These are phyloP conservation scores for Papilio aristodemus DNA, from an alignment of 1,140 invertebrate species.

Conservation along the genomic window DNA sequence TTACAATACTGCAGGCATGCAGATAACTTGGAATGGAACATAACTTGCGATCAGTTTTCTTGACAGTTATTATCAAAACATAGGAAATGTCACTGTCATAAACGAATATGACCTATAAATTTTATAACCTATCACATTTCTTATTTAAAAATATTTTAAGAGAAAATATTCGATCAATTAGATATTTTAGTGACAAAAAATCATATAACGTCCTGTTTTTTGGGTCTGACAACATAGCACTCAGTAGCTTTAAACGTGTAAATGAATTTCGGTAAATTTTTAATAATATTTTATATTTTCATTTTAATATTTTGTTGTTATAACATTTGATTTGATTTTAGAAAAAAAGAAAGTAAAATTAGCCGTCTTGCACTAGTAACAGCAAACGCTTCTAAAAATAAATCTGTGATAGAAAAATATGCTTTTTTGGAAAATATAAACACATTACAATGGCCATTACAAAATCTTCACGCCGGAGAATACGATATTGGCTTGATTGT, in stretches of 20 bases:
- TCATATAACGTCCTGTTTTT: conserved; percentile 70
- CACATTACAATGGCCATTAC: conserved; percentile 63
- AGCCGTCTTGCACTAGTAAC: conserved; percentile 61
- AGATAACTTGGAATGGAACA: conserved; percentile 2
- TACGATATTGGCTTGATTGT: conserved; percentile 73
- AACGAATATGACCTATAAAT: conserved; percentile 49
- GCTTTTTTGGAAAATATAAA: conserved; percentile 58
- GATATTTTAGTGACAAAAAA: conserved; percentile 41
- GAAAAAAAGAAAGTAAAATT: conserved; percentile 56
- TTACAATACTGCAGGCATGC: too few species aligned
- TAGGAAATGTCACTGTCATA: conserved; percentile 30
- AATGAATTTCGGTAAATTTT: conserved; percentile 63
- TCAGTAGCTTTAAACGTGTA: conserved; percentile 65
- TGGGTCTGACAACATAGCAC: conserved; percentile 67
- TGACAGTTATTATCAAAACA: conserved; percentile 14
- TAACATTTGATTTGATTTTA: conserved; percentile 37
- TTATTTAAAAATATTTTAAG: conserved; percentile 46
- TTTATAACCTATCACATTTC: conserved; percentile 53
- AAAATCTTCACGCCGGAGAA: conserved; percentile 49
- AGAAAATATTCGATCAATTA: conserved; percentile 44
- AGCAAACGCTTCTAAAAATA: conserved; percentile 57
- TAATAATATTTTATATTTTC: not conserved
- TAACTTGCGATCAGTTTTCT: not conserved
- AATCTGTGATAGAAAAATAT: conserved; percentile 63
- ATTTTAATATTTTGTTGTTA: not conserved